These are phyloP conservation scores for Clupea harengus DNA, from an alignment of 2,113 vertebrate species.

Conservation along the genomic window DNA sequence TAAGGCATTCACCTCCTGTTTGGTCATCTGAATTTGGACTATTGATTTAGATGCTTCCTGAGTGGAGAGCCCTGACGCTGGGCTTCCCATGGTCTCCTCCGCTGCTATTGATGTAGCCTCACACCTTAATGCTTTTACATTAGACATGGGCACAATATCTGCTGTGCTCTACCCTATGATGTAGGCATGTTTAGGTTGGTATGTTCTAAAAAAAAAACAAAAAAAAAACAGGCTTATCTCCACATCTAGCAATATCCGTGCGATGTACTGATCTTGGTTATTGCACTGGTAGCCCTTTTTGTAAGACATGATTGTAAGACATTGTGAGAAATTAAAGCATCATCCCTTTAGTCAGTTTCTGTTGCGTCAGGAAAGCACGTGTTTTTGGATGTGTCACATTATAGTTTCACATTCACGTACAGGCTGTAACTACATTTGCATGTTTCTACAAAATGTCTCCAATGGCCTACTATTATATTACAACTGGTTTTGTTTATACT, in stretches of 20 bases:
- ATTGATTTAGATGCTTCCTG: constrained; percentile 39
- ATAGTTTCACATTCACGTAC: background rate
- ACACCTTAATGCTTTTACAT: background rate
- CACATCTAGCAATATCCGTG: too few relatives aligned
- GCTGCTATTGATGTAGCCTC: background rate
- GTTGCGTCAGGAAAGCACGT: background rate
- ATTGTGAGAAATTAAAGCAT: background rate
- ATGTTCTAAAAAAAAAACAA: background rate
- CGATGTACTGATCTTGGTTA: too few relatives aligned
- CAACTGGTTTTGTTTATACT: background rate
- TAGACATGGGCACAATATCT: background rate
- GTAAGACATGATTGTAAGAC: too few relatives aligned
- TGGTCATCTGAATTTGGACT: constrained; percentile 21
- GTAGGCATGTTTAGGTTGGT: background rate
- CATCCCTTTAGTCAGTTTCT: background rate
- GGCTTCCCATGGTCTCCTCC: constrained; percentile 17
- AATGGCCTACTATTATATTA: background rate
- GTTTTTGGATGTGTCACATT: background rate
- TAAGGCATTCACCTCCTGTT: constrained; percentile 33
- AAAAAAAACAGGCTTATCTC: too few relatives aligned
- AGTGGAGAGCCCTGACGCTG: constrained; percentile 18
- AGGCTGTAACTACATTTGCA: background rate
- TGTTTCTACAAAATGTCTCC: background rate
- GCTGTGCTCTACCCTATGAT: background rate
- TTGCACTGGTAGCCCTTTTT: too few relatives aligned